These are phyloP conservation scores for Drosophila dives DNA, from an alignment of 2,888 invertebrate species.

Conservation along the genomic window DNA sequence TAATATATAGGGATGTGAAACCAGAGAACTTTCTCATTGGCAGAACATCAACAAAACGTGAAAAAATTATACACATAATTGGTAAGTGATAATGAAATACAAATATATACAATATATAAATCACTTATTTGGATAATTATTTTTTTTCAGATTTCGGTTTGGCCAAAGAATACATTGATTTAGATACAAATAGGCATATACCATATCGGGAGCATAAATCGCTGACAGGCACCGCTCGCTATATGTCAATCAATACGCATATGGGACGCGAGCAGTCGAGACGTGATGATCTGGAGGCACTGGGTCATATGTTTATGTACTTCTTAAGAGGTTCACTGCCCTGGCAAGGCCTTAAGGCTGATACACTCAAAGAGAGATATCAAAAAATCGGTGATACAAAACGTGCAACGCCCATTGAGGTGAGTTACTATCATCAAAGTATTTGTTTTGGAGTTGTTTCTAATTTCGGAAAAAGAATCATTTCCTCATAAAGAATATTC, in stretches of 20 bases:
- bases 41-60: slow-evolving; percentile 97
- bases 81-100: slow-evolving; percentile 86
- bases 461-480: neutral
- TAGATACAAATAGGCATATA: slow-evolving; percentile 99
- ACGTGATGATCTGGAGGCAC: slow-evolving; percentile 99
- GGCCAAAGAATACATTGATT: slow-evolving; percentile 99
- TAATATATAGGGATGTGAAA: slow-evolving; percentile 99
- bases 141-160: slow-evolving; percentile 97
- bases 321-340: slow-evolving; percentile 99
- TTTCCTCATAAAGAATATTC: neutral
- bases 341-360: slow-evolving; percentile 99
- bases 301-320: slow-evolving; percentile 99
- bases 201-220: slow-evolving; percentile 99
- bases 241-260: slow-evolving; percentile 99
- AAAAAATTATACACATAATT: slow-evolving; percentile 99
- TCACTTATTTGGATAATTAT: neutral
- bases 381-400: slow-evolving; percentile 99
- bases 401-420: slow-evolving; percentile 99
- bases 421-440: slow-evolving; percentile 74
- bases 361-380: slow-evolving; percentile 99
- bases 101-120: too few species aligned
- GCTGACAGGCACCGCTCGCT: slow-evolving; percentile 99
- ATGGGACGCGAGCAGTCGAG: slow-evolving; percentile 99
- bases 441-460: neutral
- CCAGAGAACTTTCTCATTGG: slow-evolving; percentile 99